Conservation (phyloP, 2,113 vertebrate genomes). For the Mesitornis unicolor region DNA sequence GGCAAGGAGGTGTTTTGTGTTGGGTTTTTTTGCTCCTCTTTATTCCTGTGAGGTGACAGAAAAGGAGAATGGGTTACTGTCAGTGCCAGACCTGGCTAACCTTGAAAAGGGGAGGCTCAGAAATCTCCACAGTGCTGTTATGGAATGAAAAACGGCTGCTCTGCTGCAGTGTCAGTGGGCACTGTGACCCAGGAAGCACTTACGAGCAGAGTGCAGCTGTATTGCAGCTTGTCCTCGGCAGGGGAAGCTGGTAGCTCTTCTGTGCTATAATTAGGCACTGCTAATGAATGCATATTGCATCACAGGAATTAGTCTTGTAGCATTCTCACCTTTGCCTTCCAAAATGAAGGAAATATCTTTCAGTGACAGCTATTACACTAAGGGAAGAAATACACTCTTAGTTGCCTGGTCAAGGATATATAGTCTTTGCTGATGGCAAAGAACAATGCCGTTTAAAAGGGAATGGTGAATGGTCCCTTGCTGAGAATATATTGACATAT, state of each 20-base stretch:
- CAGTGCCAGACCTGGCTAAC: neutral
- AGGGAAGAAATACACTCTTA: neutral
- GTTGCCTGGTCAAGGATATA: neutral
- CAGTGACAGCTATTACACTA: neutral
- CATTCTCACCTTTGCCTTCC: conserved; percentile 36
- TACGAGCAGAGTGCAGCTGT: neutral
- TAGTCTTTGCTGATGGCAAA: neutral
- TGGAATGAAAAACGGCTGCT: neutral
- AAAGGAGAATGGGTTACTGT: neutral
- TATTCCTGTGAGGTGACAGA: neutral
- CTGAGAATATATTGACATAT: neutral
- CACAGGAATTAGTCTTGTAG: conserved; percentile 2
- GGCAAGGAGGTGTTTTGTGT: neutral
- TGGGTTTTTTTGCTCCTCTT: neutral
- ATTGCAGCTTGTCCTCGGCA: neutral
- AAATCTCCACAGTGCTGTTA: neutral
- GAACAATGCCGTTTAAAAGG: neutral
- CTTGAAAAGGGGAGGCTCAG: neutral
- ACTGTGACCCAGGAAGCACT: neutral
- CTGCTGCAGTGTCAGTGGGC: neutral
- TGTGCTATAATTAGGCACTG: conserved; percentile 45
- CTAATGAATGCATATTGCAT: neutral
- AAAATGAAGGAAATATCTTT: neutral
- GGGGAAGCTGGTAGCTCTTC: neutral
- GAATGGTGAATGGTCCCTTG: neutral